phyloP scores from a whole-genome alignment of 2,888 invertebrate species.

The Calephelis perditalis region DNA sequence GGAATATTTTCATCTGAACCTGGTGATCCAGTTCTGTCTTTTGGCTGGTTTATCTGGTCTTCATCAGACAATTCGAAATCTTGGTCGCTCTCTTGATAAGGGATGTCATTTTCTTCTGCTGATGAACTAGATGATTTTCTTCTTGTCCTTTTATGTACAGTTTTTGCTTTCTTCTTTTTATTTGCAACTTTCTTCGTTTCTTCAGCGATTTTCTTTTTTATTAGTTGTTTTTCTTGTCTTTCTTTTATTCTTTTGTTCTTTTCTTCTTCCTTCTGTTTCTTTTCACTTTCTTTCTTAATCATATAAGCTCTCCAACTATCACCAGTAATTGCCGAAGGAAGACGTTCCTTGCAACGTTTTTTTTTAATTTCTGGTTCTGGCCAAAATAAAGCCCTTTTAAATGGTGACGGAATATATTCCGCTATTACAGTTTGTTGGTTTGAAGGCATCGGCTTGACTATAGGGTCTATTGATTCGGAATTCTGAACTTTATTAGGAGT shows the following conservation, averaged over 20 bases:
- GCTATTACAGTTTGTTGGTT: constrained; percentile 7
- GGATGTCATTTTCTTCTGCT: constrained; percentile 18
- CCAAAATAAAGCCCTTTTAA: constrained; percentile 26
- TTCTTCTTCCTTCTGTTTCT: constrained; percentile 19
- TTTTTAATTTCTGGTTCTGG: constrained; percentile 23
- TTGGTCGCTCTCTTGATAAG: constrained; percentile 21
- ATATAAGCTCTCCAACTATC: constrained; percentile 12
- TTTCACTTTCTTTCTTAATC: constrained; percentile 26
- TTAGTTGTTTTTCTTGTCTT: constrained; percentile 23
- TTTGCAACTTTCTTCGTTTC: constrained; percentile 18
- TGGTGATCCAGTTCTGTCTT: constrained; percentile 17
- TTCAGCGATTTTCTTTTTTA: constrained; percentile 20
- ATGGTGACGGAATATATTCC: constrained; percentile 20
- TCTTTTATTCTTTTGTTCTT: constrained; percentile 14
- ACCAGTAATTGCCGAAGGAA: constrained; percentile 25
- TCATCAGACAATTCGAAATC: constrained; percentile 19
- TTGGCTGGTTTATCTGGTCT: constrained; percentile 18
- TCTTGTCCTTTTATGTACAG: constrained; percentile 17
- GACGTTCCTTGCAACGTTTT: constrained; percentile 23
- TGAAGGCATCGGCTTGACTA: not conserved
- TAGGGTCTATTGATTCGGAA: not conserved
- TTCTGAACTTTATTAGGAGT: constrained; percentile 4
- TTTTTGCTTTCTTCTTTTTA: constrained; percentile 17
- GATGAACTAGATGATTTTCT: constrained; percentile 21
- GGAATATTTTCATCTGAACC: constrained; percentile 20